These are phyloP conservation scores for Indri indri DNA, from an alignment of 2,113 vertebrate genomes.

Conservation along the genomic window DNA sequence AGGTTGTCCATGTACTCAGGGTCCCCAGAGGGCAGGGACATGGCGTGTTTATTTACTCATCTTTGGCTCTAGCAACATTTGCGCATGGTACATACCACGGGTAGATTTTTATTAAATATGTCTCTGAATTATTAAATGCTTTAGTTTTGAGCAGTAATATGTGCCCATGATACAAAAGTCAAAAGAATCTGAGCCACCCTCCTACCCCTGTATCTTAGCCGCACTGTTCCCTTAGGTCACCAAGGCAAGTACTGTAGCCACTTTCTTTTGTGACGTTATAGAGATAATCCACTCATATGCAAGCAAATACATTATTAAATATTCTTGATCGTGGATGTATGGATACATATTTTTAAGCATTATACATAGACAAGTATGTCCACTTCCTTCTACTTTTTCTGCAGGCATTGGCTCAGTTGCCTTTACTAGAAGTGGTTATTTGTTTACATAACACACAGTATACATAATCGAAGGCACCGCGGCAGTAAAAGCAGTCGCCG, in stretches of 20 bases:
- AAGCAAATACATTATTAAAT: background rate
- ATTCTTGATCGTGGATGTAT: background rate
- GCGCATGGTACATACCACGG: background rate
- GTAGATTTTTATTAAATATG: background rate
- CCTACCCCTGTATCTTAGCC: background rate
- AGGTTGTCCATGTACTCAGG: background rate
- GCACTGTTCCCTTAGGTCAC: background rate
- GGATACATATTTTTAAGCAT: background rate
- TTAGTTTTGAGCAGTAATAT: background rate
- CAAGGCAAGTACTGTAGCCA: background rate
- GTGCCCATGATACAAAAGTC: background rate
- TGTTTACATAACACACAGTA: background rate
- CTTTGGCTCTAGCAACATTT: background rate
- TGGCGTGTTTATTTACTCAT: background rate
- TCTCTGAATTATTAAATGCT: background rate
- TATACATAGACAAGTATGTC: background rate
- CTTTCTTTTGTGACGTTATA: background rate
- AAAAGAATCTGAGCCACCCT: background rate
- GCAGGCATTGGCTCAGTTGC: background rate
- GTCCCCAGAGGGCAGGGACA: background rate
- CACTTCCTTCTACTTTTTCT: background rate
- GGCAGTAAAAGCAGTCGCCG: background rate
- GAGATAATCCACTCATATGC: background rate
- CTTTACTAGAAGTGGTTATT: background rate
- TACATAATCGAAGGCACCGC: background rate